Evolutionary conservation across 1,140 invertebrate species (phyloP).

Genomic region (Cyphomyrmex costatus): DNA sequence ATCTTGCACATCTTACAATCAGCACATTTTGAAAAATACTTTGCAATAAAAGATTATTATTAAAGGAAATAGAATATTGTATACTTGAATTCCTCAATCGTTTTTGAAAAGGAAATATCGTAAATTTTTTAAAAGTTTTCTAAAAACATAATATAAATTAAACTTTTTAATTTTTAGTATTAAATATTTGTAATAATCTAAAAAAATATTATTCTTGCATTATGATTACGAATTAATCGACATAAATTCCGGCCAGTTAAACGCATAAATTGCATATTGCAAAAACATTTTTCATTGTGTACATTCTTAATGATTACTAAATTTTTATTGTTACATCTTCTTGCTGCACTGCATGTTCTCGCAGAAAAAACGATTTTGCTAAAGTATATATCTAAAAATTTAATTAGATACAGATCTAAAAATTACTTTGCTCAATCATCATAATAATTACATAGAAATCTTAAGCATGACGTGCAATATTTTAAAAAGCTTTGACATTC

Average conservation of each 20-base stretch:
- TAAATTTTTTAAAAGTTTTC: not conserved
- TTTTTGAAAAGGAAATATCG: not conserved
- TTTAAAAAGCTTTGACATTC: too few relatives aligned
- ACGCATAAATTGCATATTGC: not conserved
- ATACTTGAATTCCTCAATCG: not conserved
- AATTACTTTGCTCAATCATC: too few relatives aligned
- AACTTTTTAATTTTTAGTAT: not conserved
- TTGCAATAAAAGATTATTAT: not conserved
- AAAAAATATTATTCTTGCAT: not conserved
- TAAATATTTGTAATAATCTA: constrained; percentile 6
- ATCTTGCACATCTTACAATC: not conserved
- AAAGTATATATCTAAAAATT: too few relatives aligned
- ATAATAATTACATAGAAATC: too few relatives aligned
- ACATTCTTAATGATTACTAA: too few relatives aligned
- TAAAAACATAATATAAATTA: not conserved
- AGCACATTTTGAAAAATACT: not conserved
- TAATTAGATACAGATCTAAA: too few relatives aligned
- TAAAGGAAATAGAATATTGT: not conserved
- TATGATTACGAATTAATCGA: not conserved
- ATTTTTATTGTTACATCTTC: not conserved
- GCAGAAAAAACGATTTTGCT: too few relatives aligned
- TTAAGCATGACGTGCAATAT: too few relatives aligned
- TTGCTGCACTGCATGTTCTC: not conserved
- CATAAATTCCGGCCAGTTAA: not conserved
- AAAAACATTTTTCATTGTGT: not conserved